phyloP scores from a whole-genome alignment of 2,113 vertebrate genomes.

The Tachysurus vachellii region DNA sequence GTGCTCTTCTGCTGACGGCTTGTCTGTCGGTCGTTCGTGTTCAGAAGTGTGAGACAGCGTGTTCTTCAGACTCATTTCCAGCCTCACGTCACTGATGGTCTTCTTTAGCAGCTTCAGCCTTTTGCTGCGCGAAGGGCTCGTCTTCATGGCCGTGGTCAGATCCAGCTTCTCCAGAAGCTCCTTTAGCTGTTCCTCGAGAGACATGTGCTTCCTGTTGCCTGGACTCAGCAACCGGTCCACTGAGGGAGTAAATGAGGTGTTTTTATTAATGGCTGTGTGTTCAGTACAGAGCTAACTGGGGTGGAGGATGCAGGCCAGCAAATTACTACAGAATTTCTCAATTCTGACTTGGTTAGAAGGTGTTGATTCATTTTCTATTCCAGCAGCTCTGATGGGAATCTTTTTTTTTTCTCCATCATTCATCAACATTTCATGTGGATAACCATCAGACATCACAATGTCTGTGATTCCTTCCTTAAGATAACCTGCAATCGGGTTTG shows the following conservation, averaged over 20 bases:
- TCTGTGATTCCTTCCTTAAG: background rate
- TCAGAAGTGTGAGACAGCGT: constrained; percentile 70
- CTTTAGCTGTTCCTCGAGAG: constrained; percentile 87
- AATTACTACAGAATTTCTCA: background rate
- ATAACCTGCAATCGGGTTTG: background rate
- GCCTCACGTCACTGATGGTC: constrained; percentile 86
- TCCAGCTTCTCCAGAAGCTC: constrained; percentile 93
- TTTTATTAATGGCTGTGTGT: background rate
- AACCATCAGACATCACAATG: background rate
- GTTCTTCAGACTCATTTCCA: constrained; percentile 82
- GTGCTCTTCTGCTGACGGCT: constrained; percentile 69
- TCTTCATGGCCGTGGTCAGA: constrained; percentile 92
- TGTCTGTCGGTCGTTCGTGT: constrained; percentile 69
- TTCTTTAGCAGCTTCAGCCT: constrained; percentile 91
- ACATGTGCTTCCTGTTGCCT: constrained; percentile 81
- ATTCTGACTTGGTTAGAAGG: background rate
- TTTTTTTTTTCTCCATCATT: too few relatives aligned
- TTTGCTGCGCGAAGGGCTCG: constrained; percentile 92
- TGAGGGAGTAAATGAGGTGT: constrained; percentile 55
- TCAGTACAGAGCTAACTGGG: background rate
- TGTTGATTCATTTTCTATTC: background rate
- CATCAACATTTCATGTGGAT: too few relatives aligned
- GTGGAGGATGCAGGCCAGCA: background rate
- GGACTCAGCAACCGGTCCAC: constrained; percentile 90
- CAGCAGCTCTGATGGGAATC: background rate